Base-by-base conservation (phyloP, 2,113 vertebrate genomes). In the Pollachius pollachius region DNA sequence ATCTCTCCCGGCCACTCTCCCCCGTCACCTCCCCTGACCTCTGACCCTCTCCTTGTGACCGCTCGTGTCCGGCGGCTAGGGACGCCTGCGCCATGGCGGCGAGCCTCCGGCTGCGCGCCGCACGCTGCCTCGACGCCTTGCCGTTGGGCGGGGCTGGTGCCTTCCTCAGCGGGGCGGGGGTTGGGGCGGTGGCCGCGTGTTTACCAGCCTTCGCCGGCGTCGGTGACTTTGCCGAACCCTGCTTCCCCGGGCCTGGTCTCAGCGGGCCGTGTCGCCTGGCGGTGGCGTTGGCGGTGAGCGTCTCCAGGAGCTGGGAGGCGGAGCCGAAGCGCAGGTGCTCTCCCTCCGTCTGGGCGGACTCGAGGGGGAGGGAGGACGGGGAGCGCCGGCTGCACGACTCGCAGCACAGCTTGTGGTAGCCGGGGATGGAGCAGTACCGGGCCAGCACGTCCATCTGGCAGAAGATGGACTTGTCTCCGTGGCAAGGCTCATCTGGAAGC, bases 391-490 rank as follows among this genome's bases (percentile, higher is more conserved):
- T 81, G 76, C 96, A 99, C 0, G 96, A 98, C 72, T 97, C 95
- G 0, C 96, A 99, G 75, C 96, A 99, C 27, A 99, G 81, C 71
- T 95, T 99, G 75, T 92, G 93, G 81, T 99, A 99, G 62, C 96
- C 97, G 0, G 97, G 97, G 7, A 99, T 99, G 57, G 96, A 99
- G 71, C 97, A 99, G 87, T 99, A 99, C 0, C 97, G 92, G 0
- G 96, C 93, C 0, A 99, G 91, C 8, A 97, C 97, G 73, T 99
- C 97, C 97, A 99, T 98, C 30, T 99, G 96, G 71, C 97, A 99
- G 92, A 99, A 99, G 82, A 98, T 99, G 17, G 97, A 99, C 64
- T 95, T 99, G 88, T 99, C 97, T 74, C 96, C 96, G 21, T 89
- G 77, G 15, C 97, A 99, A 0, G 94, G 95, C 76, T 98, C 96